Evolutionary conservation across 2,888 invertebrate genomes (phyloP).

Genomic region (Drosophila falleni): DNA sequence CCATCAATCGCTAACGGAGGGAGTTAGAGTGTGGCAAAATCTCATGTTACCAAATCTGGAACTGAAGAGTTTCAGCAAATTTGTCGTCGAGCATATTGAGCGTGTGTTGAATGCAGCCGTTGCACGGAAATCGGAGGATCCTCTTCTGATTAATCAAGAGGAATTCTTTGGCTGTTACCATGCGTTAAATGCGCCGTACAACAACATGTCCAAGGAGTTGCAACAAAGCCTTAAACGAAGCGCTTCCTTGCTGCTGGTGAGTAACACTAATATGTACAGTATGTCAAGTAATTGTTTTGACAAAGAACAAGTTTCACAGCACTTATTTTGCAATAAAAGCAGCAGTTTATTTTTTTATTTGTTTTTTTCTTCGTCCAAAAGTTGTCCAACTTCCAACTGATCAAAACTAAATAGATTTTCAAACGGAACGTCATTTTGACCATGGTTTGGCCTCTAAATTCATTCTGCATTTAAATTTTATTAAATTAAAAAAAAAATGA

Average conservation of each 20-base stretch:
- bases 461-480: too few relatives aligned
- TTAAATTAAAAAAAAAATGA: too few relatives aligned
- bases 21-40: conserved; percentile 91
- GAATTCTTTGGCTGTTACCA: conserved; percentile 82
- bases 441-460: too few relatives aligned
- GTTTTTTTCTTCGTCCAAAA: too few relatives aligned
- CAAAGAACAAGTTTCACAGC: background rate
- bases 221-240: conserved; percentile 77
- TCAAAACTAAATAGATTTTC: too few relatives aligned
- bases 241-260: conserved; percentile 78
- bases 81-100: conserved; percentile 88
- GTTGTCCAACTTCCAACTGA: too few relatives aligned
- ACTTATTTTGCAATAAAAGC: too few relatives aligned
- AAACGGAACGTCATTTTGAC: too few relatives aligned
- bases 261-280: conserved; percentile 7
- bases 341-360: too few relatives aligned
- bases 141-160: conserved; percentile 57
- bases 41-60: conserved; percentile 91
- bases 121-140: conserved; percentile 44
- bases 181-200: conserved; percentile 68
- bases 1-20: conserved; percentile 88
- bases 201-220: conserved; percentile 76
- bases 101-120: conserved; percentile 68
- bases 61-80: conserved; percentile 89
- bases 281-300: background rate